phyloP scores from a whole-genome alignment of 2,113 vertebrate genomes.

The Gallinago media region DNA sequence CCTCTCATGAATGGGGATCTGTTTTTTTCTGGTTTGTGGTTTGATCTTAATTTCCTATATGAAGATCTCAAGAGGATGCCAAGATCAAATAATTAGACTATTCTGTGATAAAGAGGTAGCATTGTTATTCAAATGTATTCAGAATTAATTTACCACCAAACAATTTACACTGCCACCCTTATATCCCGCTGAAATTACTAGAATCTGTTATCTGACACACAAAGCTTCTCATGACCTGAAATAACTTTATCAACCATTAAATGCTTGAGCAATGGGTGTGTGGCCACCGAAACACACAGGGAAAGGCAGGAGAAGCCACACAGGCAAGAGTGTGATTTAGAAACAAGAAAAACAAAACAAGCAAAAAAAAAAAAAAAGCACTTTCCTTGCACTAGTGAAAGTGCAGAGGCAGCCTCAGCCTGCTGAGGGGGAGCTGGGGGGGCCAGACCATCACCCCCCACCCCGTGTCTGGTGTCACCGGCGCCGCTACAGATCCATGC shows the following conservation, averaged over 20 bases:
- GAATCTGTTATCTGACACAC: constrained; percentile 19
- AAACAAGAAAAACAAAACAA: neutral
- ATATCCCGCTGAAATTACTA: neutral
- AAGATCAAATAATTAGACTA: constrained; percentile 60
- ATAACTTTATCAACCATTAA: constrained; percentile 4
- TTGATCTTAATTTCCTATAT: constrained; percentile 43
- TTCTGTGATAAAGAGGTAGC: constrained; percentile 50
- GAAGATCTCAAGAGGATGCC: constrained; percentile 39
- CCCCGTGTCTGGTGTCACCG: rapidly evolving
- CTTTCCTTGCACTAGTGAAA: too few species aligned
- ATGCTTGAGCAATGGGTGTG: neutral
- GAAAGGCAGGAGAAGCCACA: neutral
- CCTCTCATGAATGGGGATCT: neutral
- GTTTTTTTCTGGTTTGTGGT: neutral
- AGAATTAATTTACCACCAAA: constrained; percentile 50
- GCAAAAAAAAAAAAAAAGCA: neutral
- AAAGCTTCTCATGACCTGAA: neutral
- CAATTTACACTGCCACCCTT: constrained; percentile 2
- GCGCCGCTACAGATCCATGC: neutral
- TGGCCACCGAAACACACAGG: neutral
- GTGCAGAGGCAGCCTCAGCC: neutral
- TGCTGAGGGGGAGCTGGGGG: rapidly evolving
- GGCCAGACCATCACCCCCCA: neutral
- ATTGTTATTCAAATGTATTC: constrained; percentile 63
- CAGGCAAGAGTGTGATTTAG: neutral